Base-by-base conservation (phyloP, 1,140 invertebrate genomes). In the Aphidius ervi region DNA sequence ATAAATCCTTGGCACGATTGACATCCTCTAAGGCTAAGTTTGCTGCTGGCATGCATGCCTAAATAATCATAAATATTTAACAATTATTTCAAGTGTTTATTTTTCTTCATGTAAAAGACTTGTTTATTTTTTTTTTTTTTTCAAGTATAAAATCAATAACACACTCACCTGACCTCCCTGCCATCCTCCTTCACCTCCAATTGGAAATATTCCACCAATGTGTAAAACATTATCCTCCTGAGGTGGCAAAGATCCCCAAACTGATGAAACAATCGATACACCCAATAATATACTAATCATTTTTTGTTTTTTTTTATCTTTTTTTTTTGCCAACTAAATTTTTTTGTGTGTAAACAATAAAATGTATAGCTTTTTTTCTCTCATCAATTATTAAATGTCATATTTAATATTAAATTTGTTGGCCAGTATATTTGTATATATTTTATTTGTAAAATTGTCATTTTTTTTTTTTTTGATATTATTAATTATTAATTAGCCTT, bases 191-290 rank as follows among this genome's bases (percentile, higher is more conserved):
- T 94, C 89, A 9, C 94, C 94, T 57, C 84, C 88, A 77, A 98
- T 98, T 5, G 97, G 97, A 81, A 99, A 99, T 67, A 99, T 97
- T 23, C 94, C 97, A 52, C 95, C 97, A 76, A 99, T 97, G 77
- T 98, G 94, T 62, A 99, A 82, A 62, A 91, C 87, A 80, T 90
- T 88, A 67, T 84, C 71, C 42, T 72, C 68, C 10, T 61, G 58
- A 37, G 67, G 65, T 52, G 71, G 68, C 47, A 73, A 67, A 52
- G 70, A 72, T 52, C 70, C 67, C 39, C 65, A 56, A 57, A 68
- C 66, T 60, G 59, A 66, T 50, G 64, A 52, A 55, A 67, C 64
- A 43, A 64, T 58, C 20, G 65, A 58, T 20, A 76, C 45, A 73
- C 48, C 46, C 52, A 9, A 23, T 62, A 57, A 52, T 46, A 46